These are phyloP conservation scores for Ceratina japonica DNA, from an alignment of 1,140 invertebrate genomes.

Conservation along the genomic window DNA sequence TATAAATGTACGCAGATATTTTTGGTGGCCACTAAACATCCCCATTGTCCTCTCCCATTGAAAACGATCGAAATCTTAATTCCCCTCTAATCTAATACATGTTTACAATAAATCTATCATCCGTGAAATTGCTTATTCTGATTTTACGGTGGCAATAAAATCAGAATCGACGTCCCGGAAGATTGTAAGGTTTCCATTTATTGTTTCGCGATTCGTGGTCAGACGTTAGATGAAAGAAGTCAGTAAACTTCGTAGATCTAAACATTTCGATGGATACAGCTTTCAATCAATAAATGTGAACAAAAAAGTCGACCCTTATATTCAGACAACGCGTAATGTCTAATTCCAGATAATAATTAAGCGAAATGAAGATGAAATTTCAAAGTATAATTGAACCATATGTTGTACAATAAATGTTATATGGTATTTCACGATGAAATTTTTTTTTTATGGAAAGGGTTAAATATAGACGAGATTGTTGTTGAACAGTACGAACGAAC, in stretches of 20 bases:
- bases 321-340: slow-evolving; percentile 2
- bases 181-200: no score
- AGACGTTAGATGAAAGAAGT: neutral
- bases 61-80: neutral
- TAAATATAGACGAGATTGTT: slow-evolving; percentile 4
- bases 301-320: neutral
- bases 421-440: slow-evolving; percentile 18
- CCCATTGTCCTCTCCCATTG: no score
- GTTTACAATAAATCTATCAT: neutral
- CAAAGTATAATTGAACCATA: slow-evolving; percentile 17
- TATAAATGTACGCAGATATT: no score
- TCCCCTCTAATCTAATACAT: neutral
- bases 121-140: neutral
- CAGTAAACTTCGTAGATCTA: slow-evolving; percentile 2
- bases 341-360: slow-evolving; percentile 9
- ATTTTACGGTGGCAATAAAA: neutral
- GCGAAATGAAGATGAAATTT: neutral
- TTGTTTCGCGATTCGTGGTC: no score
- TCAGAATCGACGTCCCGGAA: no score
- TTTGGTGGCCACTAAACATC: no score
- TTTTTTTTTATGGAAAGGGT: slow-evolving; percentile 16
- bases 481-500: neutral
- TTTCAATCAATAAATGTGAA: slow-evolving; percentile 32
- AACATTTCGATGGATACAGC: slow-evolving; percentile 11
- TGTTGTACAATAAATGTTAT: slow-evolving; percentile 44